phyloP scores from a whole-genome alignment of 2,113 vertebrate species.

The Fukomys damarensis region DNA sequence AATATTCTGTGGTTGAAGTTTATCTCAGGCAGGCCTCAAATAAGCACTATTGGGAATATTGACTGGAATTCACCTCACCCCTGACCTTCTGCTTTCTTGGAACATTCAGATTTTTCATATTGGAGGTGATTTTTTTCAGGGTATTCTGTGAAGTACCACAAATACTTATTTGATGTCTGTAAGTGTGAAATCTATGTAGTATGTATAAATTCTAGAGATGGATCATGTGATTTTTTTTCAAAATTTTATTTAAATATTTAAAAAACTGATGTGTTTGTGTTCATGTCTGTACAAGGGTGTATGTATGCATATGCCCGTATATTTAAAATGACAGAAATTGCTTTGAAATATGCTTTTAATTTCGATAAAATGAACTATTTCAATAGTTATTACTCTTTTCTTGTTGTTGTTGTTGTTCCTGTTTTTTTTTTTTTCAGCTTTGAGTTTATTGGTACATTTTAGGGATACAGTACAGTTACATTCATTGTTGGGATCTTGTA shows the following conservation, averaged over 20 bases:
- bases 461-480: no score
- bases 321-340: background rate
- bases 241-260: background rate
- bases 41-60: background rate
- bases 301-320: background rate
- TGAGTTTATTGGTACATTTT: no score
- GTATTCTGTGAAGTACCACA: background rate
- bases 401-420: no score
- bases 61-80: background rate
- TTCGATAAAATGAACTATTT: background rate
- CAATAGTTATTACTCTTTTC: background rate
- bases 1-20: background rate
- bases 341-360: background rate
- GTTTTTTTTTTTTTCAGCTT: no score
- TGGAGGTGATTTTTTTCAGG: background rate
- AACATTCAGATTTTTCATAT: background rate
- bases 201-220: background rate
- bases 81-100: background rate
- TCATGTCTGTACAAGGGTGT: background rate
- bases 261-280: background rate
- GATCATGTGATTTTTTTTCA: background rate
- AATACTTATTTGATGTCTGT: background rate
- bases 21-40: background rate
- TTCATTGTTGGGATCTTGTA: no score
- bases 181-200: background rate